Conservation (phyloP, 2,113 vertebrate genomes). For the Actenoides hombroni region DNA sequence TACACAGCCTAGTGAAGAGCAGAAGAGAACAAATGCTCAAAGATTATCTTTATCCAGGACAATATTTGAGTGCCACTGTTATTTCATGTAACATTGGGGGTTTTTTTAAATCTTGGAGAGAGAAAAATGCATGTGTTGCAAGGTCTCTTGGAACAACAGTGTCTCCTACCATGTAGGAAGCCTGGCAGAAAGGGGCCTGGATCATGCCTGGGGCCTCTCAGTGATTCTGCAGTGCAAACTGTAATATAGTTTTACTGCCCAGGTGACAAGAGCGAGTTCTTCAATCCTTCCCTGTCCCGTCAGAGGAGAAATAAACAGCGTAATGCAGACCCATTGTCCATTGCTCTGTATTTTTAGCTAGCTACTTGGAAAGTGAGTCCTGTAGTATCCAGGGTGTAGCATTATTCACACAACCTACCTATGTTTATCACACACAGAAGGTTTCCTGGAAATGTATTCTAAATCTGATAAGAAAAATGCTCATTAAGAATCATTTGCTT, state of each 20-base stretch:
- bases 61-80: neutral
- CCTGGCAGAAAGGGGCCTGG: neutral
- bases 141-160: neutral
- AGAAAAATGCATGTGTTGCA: neutral
- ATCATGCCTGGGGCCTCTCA: neutral
- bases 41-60: neutral
- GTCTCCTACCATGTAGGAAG: neutral
- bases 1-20: neutral
- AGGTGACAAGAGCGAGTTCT: neutral
- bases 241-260: neutral
- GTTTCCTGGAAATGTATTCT: neutral
- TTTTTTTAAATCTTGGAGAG: neutral
- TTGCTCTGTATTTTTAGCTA: neutral
- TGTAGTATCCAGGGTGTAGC: neutral
- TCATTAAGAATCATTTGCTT: constrained; percentile 36
- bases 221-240: neutral
- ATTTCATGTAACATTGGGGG: neutral
- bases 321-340: neutral
- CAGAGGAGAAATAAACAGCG: neutral
- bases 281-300: neutral
- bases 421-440: neutral
- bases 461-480: constrained; percentile 47
- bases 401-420: neutral
- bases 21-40: neutral
- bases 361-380: neutral